A percentile compares a stretch with the other conserved stretches of the same genome.
Evolutionary conservation across 2,113 vertebrate genomes (phyloP).

Genomic region (Ceuthmochares aereus): DNA sequence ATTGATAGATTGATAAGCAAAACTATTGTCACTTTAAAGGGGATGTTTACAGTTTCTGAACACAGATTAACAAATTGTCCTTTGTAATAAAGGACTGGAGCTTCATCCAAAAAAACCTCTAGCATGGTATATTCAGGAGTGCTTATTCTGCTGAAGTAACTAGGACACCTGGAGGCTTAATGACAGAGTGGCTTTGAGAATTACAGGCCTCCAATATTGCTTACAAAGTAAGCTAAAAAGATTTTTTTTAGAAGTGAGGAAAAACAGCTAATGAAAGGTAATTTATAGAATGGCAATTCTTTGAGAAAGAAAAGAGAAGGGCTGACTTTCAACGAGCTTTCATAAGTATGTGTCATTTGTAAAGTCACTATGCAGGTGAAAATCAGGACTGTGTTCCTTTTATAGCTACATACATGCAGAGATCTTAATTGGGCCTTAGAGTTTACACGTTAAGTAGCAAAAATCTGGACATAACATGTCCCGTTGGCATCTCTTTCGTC

Average conservation of each 20-base stretch:
- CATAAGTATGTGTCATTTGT: not conserved
- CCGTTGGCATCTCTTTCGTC: not conserved
- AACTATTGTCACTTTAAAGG: not conserved
- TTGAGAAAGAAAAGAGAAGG: not conserved
- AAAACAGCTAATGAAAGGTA: not conserved
- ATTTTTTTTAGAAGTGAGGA: not conserved
- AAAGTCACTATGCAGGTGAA: not conserved
- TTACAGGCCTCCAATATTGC: not conserved
- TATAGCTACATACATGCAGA: not conserved
- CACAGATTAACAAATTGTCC: not conserved
- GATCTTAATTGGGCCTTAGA: not conserved
- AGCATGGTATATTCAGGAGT: not conserved
- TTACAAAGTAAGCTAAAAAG: not conserved
- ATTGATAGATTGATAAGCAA: constrained; percentile 2
- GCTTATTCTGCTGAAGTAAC: not conserved
- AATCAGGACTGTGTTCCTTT: not conserved
- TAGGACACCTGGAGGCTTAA: not conserved
- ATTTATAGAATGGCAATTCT: not conserved
- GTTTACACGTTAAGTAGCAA: not conserved
- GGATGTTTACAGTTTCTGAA: not conserved
- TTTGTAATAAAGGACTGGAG: not conserved
- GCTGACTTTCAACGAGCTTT: not conserved
- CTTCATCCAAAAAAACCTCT: not conserved
- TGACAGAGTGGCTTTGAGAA: not conserved
- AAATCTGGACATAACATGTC: not conserved